Percentiles rank a stretch among this genome's conserved stretches.
phyloP scores from a whole-genome alignment of 92 coral and sea anemone species.

The Parazoanthus darwini region DNA sequence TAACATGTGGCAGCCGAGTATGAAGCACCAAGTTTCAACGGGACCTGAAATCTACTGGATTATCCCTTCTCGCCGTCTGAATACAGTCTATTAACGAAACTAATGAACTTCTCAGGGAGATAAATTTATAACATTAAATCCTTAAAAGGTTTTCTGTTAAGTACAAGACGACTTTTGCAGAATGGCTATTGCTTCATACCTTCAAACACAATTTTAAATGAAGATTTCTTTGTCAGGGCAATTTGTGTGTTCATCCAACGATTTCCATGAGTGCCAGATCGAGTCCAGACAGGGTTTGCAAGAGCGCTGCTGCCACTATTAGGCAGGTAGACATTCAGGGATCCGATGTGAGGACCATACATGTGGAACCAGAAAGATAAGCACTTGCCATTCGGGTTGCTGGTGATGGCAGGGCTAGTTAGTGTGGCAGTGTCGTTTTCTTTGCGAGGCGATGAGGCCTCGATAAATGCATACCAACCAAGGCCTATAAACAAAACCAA shows the following conservation, averaged over 20 bases:
- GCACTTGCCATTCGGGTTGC: constrained; percentile 63
- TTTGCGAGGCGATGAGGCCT: constrained; percentile 83
- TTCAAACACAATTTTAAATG: constrained; percentile 81
- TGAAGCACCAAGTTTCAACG: too few relatives aligned
- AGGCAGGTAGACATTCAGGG: constrained; percentile 75
- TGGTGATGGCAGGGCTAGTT: constrained; percentile 59
- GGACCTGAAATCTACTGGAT: too few relatives aligned
- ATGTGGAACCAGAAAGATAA: constrained; percentile 96
- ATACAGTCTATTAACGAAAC: too few relatives aligned
- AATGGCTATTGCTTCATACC: constrained; percentile 22
- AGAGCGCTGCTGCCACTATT: constrained; percentile 55
- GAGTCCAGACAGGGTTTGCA: constrained; percentile 82
- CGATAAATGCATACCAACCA: constrained; percentile 90
- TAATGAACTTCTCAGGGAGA: too few relatives aligned
- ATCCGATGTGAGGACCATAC: constrained; percentile 94
- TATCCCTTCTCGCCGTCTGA: too few relatives aligned
- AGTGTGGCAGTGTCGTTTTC: constrained; percentile 94
- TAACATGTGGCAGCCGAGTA: too few relatives aligned
- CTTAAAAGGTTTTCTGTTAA: too few relatives aligned
- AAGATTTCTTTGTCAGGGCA: constrained; percentile 52
- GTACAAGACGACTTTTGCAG: too few relatives aligned
- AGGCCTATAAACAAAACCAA: constrained; percentile 59
- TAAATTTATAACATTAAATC: too few relatives aligned
- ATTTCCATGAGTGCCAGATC: constrained; percentile 89
- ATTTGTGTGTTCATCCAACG: constrained; percentile 81